Evolutionary conservation across 2,888 invertebrate species (phyloP), one percentile per base, ranked within the genome.

Genomic region (Volucella zonaria): DNA sequence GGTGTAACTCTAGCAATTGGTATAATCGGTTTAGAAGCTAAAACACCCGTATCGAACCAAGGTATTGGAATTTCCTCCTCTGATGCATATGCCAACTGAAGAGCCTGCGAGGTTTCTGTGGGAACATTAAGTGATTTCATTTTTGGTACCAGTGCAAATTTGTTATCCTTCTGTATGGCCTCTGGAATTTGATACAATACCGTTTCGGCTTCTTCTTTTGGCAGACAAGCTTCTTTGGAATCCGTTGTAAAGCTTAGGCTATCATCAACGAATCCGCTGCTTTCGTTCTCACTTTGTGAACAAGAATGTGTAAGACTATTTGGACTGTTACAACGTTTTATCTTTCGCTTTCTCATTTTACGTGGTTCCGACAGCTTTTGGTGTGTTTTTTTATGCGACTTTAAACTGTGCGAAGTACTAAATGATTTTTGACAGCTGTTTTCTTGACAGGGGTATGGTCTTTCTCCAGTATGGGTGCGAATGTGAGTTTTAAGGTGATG

Each of bases 401-500:
- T 96, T 3, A 97, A 92, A 89, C 96, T 96, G 88, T 97, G 96
- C n/a, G 95, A 94, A 0, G 97, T 96, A 9, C 96, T 95, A 91
- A 97, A 97, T 0, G 96, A 94, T 88, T 95, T 94, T 31, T 94
- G 93, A 90, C 97, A 97, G 81, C 94, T 94, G 1, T 91, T 92
- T 86, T 94, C 93, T 71, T 93, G 92, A 90, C 97, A 97, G 0
- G 95, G 93, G 91, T 96, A 96, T 0, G 97, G 96, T 77, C 95
- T 93, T 91, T 96, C 95, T 0, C 96, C 96, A 1, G 96, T 95
- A 62, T 92, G 92, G 2, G 92, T 92, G n/a, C 97, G 93, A 43
- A 94, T 94, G 90, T 98, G 98, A 0, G 97, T 97, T 92, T 98
- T 98, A 58, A 98, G 92, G 90, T 98, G 98, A 92, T 98, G 98